Percentiles rank a stretch among this genome's conserved stretches.
These are phyloP conservation scores for Amitus sp. DNA, from an alignment of 2,888 invertebrate genomes.

Conservation along the genomic window DNA sequence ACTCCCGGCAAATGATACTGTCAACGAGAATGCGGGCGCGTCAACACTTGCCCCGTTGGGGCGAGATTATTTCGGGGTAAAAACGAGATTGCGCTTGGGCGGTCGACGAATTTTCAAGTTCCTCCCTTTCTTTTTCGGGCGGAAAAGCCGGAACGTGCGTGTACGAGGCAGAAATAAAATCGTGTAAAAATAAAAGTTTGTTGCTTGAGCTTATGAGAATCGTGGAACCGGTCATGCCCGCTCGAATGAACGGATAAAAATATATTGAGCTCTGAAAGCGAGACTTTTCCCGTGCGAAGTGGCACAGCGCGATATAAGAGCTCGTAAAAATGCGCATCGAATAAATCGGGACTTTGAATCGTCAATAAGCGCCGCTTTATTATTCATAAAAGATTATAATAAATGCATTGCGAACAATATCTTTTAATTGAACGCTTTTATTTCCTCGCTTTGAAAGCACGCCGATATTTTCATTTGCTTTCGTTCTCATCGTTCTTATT, in stretches of 20 bases:
- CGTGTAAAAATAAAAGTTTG: slow-evolving; percentile 40
- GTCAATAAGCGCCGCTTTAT: slow-evolving; percentile 36
- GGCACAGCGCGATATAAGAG: slow-evolving; percentile 28
- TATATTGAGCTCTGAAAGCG: slow-evolving; percentile 39
- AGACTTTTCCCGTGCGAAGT: slow-evolving; percentile 35
- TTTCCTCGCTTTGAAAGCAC: slow-evolving; percentile 20
- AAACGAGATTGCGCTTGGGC: too few relatives aligned
- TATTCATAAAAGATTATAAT: slow-evolving; percentile 39
- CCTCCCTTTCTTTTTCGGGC: not conserved
- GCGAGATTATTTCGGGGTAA: not conserved
- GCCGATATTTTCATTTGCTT: slow-evolving; percentile 25
- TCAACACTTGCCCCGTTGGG: not conserved
- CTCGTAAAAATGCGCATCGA: slow-evolving; percentile 36
- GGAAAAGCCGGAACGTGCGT: too few relatives aligned
- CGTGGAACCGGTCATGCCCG: slow-evolving; percentile 40
- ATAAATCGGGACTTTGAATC: slow-evolving; percentile 26
- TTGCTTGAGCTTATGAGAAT: slow-evolving; percentile 39
- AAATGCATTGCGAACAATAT: slow-evolving; percentile 32
- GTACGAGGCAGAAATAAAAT: slow-evolving; percentile 38
- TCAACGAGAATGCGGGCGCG: slow-evolving; percentile 28
- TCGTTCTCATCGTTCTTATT: slow-evolving; percentile 18
- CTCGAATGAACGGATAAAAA: slow-evolving; percentile 41
- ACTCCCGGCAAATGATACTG: slow-evolving; percentile 24
- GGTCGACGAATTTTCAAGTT: not conserved
- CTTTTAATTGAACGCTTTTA: slow-evolving; percentile 32